These are phyloP conservation scores for Papilio aristodemus DNA, from an alignment of 1,140 invertebrate species.

Conservation along the genomic window DNA sequence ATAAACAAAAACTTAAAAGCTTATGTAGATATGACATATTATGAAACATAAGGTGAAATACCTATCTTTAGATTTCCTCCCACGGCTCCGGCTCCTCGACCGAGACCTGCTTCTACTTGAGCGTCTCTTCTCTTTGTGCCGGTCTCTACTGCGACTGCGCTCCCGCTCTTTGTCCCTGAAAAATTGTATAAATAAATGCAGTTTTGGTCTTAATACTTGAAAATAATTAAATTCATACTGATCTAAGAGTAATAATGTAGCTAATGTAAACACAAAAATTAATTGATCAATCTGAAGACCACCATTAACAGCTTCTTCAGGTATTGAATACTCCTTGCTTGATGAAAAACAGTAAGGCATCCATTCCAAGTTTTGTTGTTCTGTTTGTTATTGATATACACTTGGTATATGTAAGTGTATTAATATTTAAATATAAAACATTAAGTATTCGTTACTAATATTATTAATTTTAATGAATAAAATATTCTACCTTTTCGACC, in stretches of 20 bases:
- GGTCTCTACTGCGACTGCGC: conserved; percentile 66
- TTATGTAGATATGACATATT: background rate
- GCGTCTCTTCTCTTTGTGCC: conserved; percentile 78
- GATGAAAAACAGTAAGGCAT: too few relatives aligned
- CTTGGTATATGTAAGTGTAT: too few relatives aligned
- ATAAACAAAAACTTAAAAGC: background rate
- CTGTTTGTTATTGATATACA: too few relatives aligned
- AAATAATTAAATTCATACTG: background rate
- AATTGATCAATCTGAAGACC: too few relatives aligned
- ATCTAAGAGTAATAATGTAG: too few relatives aligned
- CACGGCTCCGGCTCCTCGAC: conserved; percentile 64
- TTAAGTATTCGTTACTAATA: too few relatives aligned
- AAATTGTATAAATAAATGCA: conserved; percentile 19
- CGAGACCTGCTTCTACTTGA: conserved; percentile 60
- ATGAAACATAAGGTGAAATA: conserved; percentile 34
- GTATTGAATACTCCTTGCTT: too few relatives aligned
- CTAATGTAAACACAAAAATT: too few relatives aligned
- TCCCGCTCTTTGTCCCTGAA: conserved; percentile 73
- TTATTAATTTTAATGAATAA: too few relatives aligned
- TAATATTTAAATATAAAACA: too few relatives aligned
- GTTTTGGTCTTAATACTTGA: too few relatives aligned
- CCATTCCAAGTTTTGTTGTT: background rate
- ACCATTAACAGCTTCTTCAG: too few relatives aligned
- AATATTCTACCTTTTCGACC: conserved; percentile 63
- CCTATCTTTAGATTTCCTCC: conserved; percentile 80